Percentiles rank a stretch among this genome's conserved stretches.
Evolutionary conservation across 2,113 vertebrate species (phyloP).

Genomic region (Pionites leucogaster): DNA sequence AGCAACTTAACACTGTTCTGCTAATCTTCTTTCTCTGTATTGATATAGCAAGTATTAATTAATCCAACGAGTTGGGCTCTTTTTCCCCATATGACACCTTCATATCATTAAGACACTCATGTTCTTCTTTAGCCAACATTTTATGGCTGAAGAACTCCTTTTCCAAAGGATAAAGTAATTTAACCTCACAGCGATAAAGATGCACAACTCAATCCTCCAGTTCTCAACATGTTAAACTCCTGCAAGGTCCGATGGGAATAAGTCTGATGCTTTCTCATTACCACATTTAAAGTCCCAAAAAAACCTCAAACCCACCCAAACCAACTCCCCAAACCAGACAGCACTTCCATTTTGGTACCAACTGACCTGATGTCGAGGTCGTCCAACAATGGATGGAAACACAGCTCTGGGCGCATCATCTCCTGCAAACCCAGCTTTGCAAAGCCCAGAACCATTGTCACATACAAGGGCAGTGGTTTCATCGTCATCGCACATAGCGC

Average conservation of each 20-base stretch:
- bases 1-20: neutral
- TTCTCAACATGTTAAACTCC: neutral
- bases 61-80: neutral
- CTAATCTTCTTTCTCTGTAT: neutral
- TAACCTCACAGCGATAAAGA: neutral
- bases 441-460: conserved; percentile 89
- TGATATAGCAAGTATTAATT: neutral
- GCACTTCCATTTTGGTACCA: neutral
- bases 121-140: neutral
- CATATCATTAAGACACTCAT: neutral
- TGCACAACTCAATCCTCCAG: neutral
- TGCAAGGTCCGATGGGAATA: accelerated
- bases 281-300: neutral
- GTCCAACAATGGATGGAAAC: conserved; percentile 87
- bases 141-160: neutral
- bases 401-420: conserved; percentile 87
- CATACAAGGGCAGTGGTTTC: conserved; percentile 88
- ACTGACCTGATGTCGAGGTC: conserved; percentile 84
- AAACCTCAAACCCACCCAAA: neutral
- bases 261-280: neutral
- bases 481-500: conserved; percentile 83
- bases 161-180: neutral
- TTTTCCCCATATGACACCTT: neutral
- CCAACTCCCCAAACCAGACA: neutral
- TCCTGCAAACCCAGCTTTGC: conserved; percentile 90